A percentile compares a stretch with the other conserved stretches of the same genome.
These are phyloP conservation scores for Lipophrys pholis DNA, from an alignment of 2,113 vertebrate genomes.

Conservation along the genomic window DNA sequence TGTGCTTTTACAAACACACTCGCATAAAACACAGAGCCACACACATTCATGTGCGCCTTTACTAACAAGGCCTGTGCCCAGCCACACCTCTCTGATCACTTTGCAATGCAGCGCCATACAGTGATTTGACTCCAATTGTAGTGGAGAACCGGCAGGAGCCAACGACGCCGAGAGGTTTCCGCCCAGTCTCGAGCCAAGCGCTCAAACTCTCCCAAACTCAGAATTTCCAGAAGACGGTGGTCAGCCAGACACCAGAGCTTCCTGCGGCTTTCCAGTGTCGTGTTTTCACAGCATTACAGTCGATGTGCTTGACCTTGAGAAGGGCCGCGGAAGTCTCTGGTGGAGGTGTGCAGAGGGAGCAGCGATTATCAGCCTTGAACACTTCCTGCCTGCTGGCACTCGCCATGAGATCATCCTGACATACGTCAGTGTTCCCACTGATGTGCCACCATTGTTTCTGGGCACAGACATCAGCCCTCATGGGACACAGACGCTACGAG, in stretches of 20 bases:
- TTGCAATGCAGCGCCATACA: constrained; percentile 42
- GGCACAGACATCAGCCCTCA: constrained; percentile 1
- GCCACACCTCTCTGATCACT: constrained; percentile 60
- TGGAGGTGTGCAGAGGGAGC: constrained; percentile 57
- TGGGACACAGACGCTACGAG: not conserved
- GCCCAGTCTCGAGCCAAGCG: constrained; percentile 21
- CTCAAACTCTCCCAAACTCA: constrained; percentile 50
- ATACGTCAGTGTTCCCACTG: constrained; percentile 52
- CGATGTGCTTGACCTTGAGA: constrained; percentile 59
- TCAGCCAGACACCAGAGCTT: constrained; percentile 59
- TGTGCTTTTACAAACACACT: constrained; percentile 70
- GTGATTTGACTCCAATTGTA: constrained; percentile 38
- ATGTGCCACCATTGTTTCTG: constrained; percentile 58
- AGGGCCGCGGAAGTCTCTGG: constrained; percentile 42
- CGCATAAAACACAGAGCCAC: constrained; percentile 56
- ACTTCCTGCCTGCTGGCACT: constrained; percentile 64
- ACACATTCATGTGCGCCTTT: constrained; percentile 54
- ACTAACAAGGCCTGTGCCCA: constrained; percentile 39
- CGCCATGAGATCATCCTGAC: constrained; percentile 69
- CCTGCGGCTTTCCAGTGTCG: constrained; percentile 59
- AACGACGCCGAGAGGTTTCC: constrained; percentile 43
- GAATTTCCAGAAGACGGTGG: constrained; percentile 69
- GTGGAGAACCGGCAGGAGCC: constrained; percentile 38
- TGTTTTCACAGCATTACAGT: constrained; percentile 65
- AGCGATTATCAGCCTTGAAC: constrained; percentile 67